Conservation (phyloP, 2,797 vertebrate genomes). For the Botia almorhae region DNA sequence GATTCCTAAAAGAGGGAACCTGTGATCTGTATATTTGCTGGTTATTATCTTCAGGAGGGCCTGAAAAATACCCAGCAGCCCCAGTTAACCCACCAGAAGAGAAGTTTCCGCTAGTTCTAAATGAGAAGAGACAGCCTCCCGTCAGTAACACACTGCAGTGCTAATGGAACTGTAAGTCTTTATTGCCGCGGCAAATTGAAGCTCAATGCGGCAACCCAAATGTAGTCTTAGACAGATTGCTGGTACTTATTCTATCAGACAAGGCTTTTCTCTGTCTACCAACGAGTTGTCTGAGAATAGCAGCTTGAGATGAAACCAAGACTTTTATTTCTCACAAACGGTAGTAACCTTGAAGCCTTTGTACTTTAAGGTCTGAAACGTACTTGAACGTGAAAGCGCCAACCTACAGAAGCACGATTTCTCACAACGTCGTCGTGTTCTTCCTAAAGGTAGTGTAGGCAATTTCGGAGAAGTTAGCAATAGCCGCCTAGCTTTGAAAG, state of each 20-base stretch:
- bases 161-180: conserved; percentile 52
- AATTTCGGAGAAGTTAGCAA: no score
- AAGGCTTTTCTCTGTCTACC: conserved; percentile 20
- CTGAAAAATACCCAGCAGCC: conserved; percentile 12
- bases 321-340: neutral
- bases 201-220: conserved; percentile 40
- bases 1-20: neutral
- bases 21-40: conserved; percentile 14
- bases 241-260: conserved; percentile 33
- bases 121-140: conserved; percentile 25
- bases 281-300: neutral
- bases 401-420: neutral
- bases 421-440: neutral
- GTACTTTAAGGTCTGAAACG: neutral
- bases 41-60: neutral
- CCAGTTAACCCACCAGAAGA: conserved; percentile 30
- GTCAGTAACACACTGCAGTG: conserved; percentile 38
- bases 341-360: conserved; percentile 3
- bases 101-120: neutral
- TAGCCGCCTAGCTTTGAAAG: no score
- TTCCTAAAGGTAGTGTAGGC: no score
- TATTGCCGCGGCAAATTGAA: conserved; percentile 47
- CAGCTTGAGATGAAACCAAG: neutral
- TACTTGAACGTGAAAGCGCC: neutral
- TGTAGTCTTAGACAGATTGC: conserved; percentile 34